Conservation (phyloP, 2,888 invertebrate species). For the Cheilosia urbana region DNA sequence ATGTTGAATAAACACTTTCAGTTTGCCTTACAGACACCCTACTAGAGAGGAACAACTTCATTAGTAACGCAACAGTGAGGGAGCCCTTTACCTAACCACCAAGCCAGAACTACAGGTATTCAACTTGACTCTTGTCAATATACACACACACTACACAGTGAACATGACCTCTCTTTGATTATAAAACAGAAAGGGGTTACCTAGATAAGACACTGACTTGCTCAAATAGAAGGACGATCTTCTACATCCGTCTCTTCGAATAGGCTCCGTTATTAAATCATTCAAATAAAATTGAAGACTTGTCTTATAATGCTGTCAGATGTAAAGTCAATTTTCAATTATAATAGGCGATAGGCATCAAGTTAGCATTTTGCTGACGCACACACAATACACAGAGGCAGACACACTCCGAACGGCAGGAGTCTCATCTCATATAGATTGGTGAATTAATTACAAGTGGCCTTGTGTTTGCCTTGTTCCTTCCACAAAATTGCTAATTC, state of each 20-base stretch:
- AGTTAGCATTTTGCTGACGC: slow-evolving; percentile 53
- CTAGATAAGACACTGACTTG: background rate
- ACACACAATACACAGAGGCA: slow-evolving; percentile 16
- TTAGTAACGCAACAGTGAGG: slow-evolving; percentile 64
- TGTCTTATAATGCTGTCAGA: slow-evolving; percentile 40
- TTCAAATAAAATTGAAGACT: slow-evolving; percentile 70
- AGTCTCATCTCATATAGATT: slow-evolving; percentile 19
- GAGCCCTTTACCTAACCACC: slow-evolving; percentile 28
- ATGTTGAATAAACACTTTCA: slow-evolving; percentile 74
- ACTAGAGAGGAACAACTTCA: slow-evolving; percentile 51
- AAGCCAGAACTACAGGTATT: slow-evolving; percentile 62
- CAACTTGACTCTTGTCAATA: slow-evolving; percentile 43
- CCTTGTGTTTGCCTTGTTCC: slow-evolving; percentile 65
- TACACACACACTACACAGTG: background rate
- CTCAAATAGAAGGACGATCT: background rate
- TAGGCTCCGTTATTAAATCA: slow-evolving; percentile 42
- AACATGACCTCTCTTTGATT: slow-evolving; percentile 72
- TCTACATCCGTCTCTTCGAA: background rate
- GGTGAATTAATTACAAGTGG: slow-evolving; percentile 69
- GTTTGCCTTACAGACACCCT: slow-evolving; percentile 36
- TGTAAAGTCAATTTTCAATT: slow-evolving; percentile 56
- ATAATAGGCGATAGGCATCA: slow-evolving; percentile 55
- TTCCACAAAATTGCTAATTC: slow-evolving; percentile 72
- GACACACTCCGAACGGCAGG: background rate
- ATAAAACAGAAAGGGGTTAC: slow-evolving; percentile 57